Evolutionary conservation across 2,113 vertebrate species (phyloP), one percentile per base, ranked within the genome.

Genomic region (Bos javanicus): DNA sequence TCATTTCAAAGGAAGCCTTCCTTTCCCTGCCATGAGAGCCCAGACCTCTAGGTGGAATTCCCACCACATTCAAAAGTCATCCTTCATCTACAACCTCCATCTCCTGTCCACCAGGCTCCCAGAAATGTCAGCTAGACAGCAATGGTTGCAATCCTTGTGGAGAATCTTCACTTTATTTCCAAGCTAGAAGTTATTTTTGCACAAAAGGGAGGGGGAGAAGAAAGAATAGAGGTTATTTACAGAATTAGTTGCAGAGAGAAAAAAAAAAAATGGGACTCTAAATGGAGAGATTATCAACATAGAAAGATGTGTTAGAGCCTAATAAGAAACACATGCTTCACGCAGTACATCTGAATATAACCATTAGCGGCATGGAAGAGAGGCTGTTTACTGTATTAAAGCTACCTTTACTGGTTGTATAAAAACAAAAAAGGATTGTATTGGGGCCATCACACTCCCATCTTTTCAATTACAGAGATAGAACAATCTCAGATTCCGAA

Each of bases 401-500:
- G 97, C 98, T 98, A 98, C 93, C 98, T 99, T 99, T 98, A 98
- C 98, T 98, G 97, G 98, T 92, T 98, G 93, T 98, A 97, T 96
- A 98, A 98, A 98, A 98, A 98, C 98, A 98, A 99, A 99, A 84
- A 95, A 94, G 97, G 96, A 99, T 98, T 98, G 98, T 98, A 98
- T 98, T 98, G 98, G 98, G 97, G 98, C 98, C 99, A 99, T 98
- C 92, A 82, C 36, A 94, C 97, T 98, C 98, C 98, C 98, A 99
- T 99, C 98, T 99, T 99, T 99, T 98, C 99, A 99, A 99, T 99
- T 99, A 99, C 98, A 98, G 98, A 98, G 98, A 99, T 98, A 99
- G 98, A 99, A 98, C 98, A 99, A 99, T 99, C 99, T 99, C 99
- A 98, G 98, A 99, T 99, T 99, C 99, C 99, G 98, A 99, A 99